A percentile compares a stretch with the other conserved stretches of the same genome.
Evolutionary conservation across 2,797 vertebrate genomes (phyloP).

Genomic region (Darevskia nairensis): DNA sequence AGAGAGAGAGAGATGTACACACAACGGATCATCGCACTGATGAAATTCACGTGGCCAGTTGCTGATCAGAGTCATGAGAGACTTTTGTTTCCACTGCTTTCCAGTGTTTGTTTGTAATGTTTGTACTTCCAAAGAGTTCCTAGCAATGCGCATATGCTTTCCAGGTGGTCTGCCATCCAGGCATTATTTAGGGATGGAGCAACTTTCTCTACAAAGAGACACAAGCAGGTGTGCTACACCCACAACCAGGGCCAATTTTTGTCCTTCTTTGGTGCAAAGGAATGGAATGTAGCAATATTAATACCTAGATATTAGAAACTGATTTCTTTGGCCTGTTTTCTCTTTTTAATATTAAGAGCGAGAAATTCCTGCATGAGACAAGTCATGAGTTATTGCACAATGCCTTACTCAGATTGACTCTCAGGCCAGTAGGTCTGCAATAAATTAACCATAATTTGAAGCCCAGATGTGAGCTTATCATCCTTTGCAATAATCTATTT

Average conservation of each 20-base stretch:
- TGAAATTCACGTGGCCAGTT: neutral
- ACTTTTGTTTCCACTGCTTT: neutral
- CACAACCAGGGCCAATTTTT: neutral
- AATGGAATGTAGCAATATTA: neutral
- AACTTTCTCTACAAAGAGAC: neutral
- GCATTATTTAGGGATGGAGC: neutral
- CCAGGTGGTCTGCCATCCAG: neutral
- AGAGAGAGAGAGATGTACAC: too few relatives aligned
- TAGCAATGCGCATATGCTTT: neutral
- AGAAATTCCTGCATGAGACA: conserved; percentile 44
- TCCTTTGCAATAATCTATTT: conserved; percentile 38
- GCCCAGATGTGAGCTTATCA: conserved; percentile 60
- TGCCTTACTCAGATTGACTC: conserved; percentile 46
- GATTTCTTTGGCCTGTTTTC: neutral
- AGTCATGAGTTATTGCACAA: conserved; percentile 49
- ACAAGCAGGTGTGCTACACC: neutral
- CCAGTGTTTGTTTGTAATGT: neutral
- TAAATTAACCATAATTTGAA: conserved; percentile 62
- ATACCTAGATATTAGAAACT: conserved; percentile 17
- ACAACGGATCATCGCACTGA: too few relatives aligned
- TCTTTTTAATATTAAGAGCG: conserved; percentile 40
- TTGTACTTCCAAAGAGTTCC: neutral
- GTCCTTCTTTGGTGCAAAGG: conserved; percentile 14
- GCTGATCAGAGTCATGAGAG: neutral
- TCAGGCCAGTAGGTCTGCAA: conserved; percentile 44